phyloP scores from a whole-genome alignment of 2,113 vertebrate genomes.

The Echinops telfairi region DNA sequence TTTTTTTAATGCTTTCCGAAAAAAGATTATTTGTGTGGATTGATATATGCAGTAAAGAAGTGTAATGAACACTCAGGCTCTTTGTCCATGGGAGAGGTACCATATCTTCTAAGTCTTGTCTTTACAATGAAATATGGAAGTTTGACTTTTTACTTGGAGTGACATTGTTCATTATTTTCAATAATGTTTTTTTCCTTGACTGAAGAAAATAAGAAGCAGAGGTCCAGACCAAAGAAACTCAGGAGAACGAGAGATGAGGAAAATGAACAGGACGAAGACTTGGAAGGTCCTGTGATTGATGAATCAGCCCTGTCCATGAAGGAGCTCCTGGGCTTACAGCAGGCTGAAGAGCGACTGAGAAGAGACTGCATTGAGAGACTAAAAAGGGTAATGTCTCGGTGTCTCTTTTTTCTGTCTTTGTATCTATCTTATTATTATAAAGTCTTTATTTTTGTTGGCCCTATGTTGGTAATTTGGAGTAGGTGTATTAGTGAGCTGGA shows the following conservation, averaged over 20 bases:
- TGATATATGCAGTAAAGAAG: neutral
- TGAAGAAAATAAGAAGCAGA: slow-evolving; percentile 87
- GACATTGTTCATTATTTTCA: slow-evolving; percentile 25
- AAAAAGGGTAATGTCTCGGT: slow-evolving; percentile 88
- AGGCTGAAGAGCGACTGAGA: slow-evolving; percentile 91
- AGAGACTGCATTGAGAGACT: slow-evolving; percentile 90
- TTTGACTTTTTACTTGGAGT: slow-evolving; percentile 18
- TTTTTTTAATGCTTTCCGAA: slow-evolving; percentile 12
- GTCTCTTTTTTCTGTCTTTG: neutral
- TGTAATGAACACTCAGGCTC: neutral
- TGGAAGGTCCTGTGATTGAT: slow-evolving; percentile 87
- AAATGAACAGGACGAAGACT: slow-evolving; percentile 86
- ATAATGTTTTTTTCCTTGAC: slow-evolving; percentile 59
- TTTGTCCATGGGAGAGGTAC: neutral
- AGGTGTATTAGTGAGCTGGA: neutral
- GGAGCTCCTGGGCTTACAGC: slow-evolving; percentile 88
- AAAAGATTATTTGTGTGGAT: neutral
- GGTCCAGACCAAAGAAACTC: slow-evolving; percentile 86
- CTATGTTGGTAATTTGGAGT: neutral
- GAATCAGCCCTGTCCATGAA: slow-evolving; percentile 89
- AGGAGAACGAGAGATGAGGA: slow-evolving; percentile 87
- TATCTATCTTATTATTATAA: neutral
- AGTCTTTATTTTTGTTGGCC: neutral
- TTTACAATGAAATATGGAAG: neutral
- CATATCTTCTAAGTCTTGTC: neutral